phyloP scores from a whole-genome alignment of 2,113 vertebrate genomes.

The Pleuronectes platessa region DNA sequence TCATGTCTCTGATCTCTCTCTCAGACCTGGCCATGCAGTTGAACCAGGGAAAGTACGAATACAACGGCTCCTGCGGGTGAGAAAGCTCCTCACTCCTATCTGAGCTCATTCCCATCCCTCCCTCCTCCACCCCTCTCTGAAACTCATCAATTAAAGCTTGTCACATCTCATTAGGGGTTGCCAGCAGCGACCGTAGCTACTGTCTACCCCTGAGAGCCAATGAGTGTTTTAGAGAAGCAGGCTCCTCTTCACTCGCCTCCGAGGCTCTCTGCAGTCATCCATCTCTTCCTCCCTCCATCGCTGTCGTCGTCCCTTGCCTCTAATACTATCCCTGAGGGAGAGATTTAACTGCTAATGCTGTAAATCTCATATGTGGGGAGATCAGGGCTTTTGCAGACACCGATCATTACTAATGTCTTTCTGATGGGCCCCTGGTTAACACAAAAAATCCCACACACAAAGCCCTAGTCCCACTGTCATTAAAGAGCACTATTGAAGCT shows the following conservation, averaged over 20 bases:
- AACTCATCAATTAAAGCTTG: slow-evolving; percentile 72
- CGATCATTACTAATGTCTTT: slow-evolving; percentile 48
- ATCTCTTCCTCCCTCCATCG: slow-evolving; percentile 43
- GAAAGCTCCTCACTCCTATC: slow-evolving; percentile 74
- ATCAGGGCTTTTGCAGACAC: slow-evolving; percentile 57
- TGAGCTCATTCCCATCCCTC: slow-evolving; percentile 49
- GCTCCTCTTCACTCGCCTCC: slow-evolving; percentile 39
- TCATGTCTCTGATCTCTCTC: slow-evolving; percentile 43
- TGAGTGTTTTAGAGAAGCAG: slow-evolving; percentile 57
- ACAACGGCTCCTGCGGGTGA: slow-evolving; percentile 98
- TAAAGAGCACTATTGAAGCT: background rate
- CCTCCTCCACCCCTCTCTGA: slow-evolving; percentile 21
- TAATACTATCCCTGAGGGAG: slow-evolving; percentile 56
- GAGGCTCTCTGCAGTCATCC: slow-evolving; percentile 60
- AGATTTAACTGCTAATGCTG: slow-evolving; percentile 63
- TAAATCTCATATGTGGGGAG: slow-evolving; percentile 59
- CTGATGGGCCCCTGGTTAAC: slow-evolving; percentile 29
- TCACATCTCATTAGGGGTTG: slow-evolving; percentile 83
- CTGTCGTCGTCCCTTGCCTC: slow-evolving; percentile 40
- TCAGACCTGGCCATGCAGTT: slow-evolving; percentile 99
- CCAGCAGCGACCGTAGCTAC: slow-evolving; percentile 64
- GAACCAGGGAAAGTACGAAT: slow-evolving; percentile 99
- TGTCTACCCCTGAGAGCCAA: slow-evolving; percentile 66
- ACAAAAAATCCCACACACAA: slow-evolving; percentile 10
- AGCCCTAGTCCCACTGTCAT: background rate